phyloP scores from a whole-genome alignment of 2,113 vertebrate species.

The Rhinopomastus cyanomelas region DNA sequence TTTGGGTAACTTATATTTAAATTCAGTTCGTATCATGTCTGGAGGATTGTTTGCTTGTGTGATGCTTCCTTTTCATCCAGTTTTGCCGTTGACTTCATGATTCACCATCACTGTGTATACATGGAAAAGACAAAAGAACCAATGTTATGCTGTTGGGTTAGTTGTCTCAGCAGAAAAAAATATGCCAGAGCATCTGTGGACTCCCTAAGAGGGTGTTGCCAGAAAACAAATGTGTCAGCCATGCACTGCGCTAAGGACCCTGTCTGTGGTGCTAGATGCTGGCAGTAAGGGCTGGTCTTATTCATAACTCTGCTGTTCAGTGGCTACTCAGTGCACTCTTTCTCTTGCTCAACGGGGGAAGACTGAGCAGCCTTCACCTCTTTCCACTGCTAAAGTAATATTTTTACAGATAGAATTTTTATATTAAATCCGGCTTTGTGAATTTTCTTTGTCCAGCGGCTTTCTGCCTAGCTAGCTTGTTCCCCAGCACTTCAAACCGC shows the following conservation, averaged over 20 bases:
- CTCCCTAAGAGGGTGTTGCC: background rate
- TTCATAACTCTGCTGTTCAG: background rate
- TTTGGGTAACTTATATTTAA: slow-evolving; percentile 33
- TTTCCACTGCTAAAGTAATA: background rate
- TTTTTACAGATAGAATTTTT: background rate
- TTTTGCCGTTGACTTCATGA: slow-evolving; percentile 48
- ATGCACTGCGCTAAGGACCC: background rate
- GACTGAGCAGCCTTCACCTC: background rate
- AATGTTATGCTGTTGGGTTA: background rate
- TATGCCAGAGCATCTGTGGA: background rate
- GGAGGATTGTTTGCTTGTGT: background rate
- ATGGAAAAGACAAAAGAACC: background rate
- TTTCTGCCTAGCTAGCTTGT: slow-evolving; percentile 20
- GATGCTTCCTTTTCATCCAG: slow-evolving; percentile 32
- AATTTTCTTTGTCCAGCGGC: background rate
- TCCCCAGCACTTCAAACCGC: background rate
- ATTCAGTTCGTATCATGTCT: slow-evolving; percentile 11
- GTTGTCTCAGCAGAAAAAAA: background rate
- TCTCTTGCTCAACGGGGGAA: background rate
- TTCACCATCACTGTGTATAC: slow-evolving; percentile 68
- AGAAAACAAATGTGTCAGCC: background rate
- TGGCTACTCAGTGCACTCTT: background rate
- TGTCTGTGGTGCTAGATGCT: background rate
- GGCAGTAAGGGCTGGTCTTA: background rate
- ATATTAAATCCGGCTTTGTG: background rate